Base-by-base conservation (phyloP, 2,888 invertebrate genomes). In the Aleiodes alternator region DNA sequence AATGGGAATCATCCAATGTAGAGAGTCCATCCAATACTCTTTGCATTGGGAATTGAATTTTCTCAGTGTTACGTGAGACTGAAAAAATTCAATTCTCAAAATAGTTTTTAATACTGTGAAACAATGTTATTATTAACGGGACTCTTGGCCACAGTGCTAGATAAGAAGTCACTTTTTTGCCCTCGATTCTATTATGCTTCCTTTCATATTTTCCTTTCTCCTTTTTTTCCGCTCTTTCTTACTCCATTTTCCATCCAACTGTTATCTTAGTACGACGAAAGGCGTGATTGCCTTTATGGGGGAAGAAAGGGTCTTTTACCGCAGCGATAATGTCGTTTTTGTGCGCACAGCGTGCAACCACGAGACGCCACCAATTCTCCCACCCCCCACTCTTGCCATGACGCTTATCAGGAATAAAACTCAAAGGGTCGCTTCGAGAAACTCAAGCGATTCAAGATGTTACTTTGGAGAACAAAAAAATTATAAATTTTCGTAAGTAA, bases 261-360 rank as follows among this genome's bases (percentile, higher is more conserved):
- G 89, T 89, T 89, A 89, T 89, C 89, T 89, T 84, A 84, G 84
- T 81, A 80, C 84, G 87, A 85, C 87, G 88, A 89, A 89, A 87
- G 87, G 87, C 89, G 86, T 88, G 89, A 89, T 89, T 89, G 89
- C 89, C 87, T 89, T 89, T 89, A 89, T 89, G 87, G 88, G 88
- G 89, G 88, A 88, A 88, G 89, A 89, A 89, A 89, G 87, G 87
- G 88, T 88, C 89, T 87, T 89, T 89, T 87, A 88, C 87, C 84
- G 85, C 84, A 81, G 87, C 87, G 89, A 89, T 89, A 89, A 89
- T 89, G 89, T 88, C 87, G 68, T 68, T 68, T 86, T 84, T 82
- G 84, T 79, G 80, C 68, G 75, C 80, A 82, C 78, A 79, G 79
- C 80, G 79, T 79, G 82, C 83, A 85, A 80, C 81, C 80, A 80